These are phyloP conservation scores for Lerista edwardsae DNA, from an alignment of 2,797 vertebrate genomes.

Conservation along the genomic window DNA sequence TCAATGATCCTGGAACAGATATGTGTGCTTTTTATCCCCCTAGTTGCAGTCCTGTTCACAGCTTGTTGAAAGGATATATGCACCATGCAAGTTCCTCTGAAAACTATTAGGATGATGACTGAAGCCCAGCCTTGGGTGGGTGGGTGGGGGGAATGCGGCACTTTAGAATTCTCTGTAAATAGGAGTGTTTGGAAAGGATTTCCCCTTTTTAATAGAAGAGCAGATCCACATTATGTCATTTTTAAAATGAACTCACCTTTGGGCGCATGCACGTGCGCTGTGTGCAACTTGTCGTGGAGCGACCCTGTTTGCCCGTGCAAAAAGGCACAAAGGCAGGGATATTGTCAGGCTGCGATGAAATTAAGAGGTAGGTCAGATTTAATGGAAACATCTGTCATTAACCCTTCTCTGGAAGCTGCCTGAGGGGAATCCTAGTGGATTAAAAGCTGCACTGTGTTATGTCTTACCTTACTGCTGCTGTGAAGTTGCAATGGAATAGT, in stretches of 20 bases:
- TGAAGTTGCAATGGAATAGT: not conserved
- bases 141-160: not conserved
- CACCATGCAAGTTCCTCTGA: not conserved
- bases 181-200: constrained; percentile 36
- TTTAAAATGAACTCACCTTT: constrained; percentile 73
- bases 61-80: not conserved
- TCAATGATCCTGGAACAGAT: not conserved
- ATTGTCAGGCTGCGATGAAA: constrained; percentile 58
- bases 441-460: constrained; percentile 48
- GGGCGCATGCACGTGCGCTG: constrained; percentile 31
- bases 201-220: constrained; percentile 24
- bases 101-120: not conserved
- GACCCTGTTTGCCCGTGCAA: constrained; percentile 70
- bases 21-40: too few species aligned
- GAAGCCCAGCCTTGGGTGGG: too few species aligned
- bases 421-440: constrained; percentile 52
- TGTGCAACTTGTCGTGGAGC: constrained; percentile 46
- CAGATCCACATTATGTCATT: constrained; percentile 56
- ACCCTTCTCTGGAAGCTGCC: constrained; percentile 72
- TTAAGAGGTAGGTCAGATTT: constrained; percentile 73
- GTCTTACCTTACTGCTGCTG: constrained; percentile 36
- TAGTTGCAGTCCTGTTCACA: not conserved
- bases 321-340: constrained; percentile 66
- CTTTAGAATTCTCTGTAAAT: constrained; percentile 67
- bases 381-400: constrained; percentile 76